Evolutionary conservation across 2,797 vertebrate species (phyloP), one percentile per base, ranked within the genome.

Genomic region (Rhinophrynus dorsalis): DNA sequence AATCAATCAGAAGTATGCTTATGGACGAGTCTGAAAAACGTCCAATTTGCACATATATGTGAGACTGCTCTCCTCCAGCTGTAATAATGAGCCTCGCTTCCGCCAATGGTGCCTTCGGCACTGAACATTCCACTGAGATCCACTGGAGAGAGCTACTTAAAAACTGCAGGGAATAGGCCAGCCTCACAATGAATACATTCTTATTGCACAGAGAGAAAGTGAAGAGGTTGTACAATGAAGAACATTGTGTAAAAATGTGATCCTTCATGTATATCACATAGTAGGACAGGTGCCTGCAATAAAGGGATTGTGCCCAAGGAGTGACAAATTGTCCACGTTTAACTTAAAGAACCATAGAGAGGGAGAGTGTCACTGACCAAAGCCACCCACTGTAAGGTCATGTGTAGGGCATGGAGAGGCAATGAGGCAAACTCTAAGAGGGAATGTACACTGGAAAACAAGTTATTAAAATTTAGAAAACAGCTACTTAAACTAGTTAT

Each of bases 361-460:
- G 20, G n/a, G n/a, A 48, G 21, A 8, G 10, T 5, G 13, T 15
- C 51, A 51, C 27, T 48, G 44, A 54, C 37, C 52, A 52, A 40
- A 70, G 29, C 58, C 67, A 62, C 58, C 57, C 67, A 62, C 56
- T 37, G 23, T 37, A 27, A 52, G 51, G 59, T 50, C 59, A 56
- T 38, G 1, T 21, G 13, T 10, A 12, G 59, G 60, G 18, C 54
- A 50, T 32, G 29, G 20, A 23, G 47, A 63, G 20, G 54, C 32
- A 2, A 15, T 30, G n/a, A 20, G 55, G 24, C 13, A 40, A 20
- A 15, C 21, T 59, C n/a, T n/a, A n/a, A n/a, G n/a, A n/a, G n/a
- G n/a, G n/a, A n/a, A n/a, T n/a, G n/a, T n/a, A n/a, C n/a, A n/a
- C n/a, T n/a, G n/a, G n/a, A n/a, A n/a, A n/a, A n/a, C n/a, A n/a